Conservation (phyloP, 2,113 vertebrate species). For the Lucifuga dentata region DNA sequence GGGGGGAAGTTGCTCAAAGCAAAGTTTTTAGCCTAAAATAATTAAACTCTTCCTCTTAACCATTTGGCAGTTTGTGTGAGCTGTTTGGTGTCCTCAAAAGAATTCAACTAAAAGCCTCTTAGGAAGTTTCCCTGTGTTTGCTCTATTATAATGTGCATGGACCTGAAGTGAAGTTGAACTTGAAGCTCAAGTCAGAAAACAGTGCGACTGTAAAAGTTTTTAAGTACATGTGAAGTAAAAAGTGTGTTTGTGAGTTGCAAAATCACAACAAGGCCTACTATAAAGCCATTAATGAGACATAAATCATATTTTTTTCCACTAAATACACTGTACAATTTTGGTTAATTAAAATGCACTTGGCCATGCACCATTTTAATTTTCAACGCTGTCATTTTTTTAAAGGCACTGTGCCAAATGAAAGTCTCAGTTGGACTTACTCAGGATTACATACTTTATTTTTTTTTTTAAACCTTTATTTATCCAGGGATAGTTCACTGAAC, state of each 20-base stretch:
- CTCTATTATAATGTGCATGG: conserved; percentile 10
- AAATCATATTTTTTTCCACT: no score
- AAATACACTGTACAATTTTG: no score
- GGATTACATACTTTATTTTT: no score
- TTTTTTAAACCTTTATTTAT: no score
- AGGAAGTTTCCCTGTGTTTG: conserved; percentile 5
- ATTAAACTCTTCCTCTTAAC: conserved; percentile 17
- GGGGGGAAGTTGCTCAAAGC: conserved; percentile 1
- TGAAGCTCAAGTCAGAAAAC: conserved; percentile 18
- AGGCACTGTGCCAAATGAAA: neutral
- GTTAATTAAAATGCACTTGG: neutral
- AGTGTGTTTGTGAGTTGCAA: no score
- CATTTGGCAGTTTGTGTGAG: conserved; percentile 20
- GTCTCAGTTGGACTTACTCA: neutral
- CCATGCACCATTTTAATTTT: neutral
- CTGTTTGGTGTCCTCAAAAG: neutral
- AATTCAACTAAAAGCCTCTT: conserved; percentile 33
- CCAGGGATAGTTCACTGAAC: no score
- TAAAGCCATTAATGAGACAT: no score
- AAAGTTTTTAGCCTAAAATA: conserved; percentile 19
- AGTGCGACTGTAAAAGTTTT: conserved; percentile 16
- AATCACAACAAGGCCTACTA: no score
- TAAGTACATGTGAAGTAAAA: no score
- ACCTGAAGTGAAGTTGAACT: conserved; percentile 17
- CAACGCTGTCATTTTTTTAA: conserved; percentile 3